These are phyloP conservation scores for Florisuga fusca DNA, from an alignment of 2,797 vertebrate genomes.

Conservation along the genomic window DNA sequence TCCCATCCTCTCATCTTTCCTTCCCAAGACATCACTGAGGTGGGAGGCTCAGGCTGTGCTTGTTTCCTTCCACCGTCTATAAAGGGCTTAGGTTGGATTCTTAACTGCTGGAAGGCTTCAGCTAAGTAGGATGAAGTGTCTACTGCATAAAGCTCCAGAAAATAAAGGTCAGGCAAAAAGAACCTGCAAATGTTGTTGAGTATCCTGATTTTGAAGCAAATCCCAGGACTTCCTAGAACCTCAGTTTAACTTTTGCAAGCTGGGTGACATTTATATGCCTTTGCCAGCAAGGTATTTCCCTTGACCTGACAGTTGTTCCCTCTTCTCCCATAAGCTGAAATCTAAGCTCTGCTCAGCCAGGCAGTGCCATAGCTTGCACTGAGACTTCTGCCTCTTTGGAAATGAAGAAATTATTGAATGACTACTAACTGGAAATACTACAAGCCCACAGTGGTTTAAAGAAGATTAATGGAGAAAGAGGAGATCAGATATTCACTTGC, in stretches of 20 bases:
- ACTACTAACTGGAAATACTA: not conserved
- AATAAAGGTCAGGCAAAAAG: conserved; percentile 33
- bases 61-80: not conserved
- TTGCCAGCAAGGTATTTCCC: not conserved
- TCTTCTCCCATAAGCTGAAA: not conserved
- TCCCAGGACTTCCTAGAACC: not conserved
- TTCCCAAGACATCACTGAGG: not conserved
- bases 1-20: not conserved
- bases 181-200: not conserved
- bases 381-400: not conserved
- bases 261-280: not conserved
- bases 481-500: not conserved
- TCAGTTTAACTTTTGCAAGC: not conserved
- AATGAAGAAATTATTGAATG: not conserved
- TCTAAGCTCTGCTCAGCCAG: not conserved
- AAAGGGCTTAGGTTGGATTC: not conserved
- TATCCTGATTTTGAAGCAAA: not conserved
- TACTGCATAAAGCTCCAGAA: not conserved
- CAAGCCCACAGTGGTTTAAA: not conserved
- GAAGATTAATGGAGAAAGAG: not conserved
- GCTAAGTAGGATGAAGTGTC: not conserved
- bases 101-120: not conserved
- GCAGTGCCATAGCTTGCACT: not conserved
- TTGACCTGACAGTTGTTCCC: not conserved
- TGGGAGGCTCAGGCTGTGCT: not conserved